These are phyloP conservation scores for Pionites leucogaster DNA, from an alignment of 2,113 vertebrate species.

Conservation along the genomic window DNA sequence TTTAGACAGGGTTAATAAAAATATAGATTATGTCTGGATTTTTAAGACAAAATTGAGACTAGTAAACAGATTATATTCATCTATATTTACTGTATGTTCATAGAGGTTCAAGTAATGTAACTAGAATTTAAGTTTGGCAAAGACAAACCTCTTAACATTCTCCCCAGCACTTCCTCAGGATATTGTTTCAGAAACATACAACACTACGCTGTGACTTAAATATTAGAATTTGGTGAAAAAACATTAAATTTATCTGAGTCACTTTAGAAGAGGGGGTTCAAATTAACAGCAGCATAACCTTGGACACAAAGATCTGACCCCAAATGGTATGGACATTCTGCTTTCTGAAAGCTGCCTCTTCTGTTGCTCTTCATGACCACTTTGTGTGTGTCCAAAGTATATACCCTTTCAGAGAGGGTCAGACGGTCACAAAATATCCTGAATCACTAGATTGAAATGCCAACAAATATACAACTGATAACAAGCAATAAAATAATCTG, in stretches of 20 bases:
- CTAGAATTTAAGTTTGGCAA: slow-evolving; percentile 49
- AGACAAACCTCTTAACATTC: background rate
- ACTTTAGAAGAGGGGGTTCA: background rate
- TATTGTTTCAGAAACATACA: slow-evolving; percentile 35
- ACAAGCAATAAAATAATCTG: background rate
- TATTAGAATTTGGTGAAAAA: slow-evolving; percentile 31
- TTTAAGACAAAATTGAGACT: slow-evolving; percentile 68
- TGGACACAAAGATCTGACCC: background rate
- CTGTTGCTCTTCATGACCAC: background rate
- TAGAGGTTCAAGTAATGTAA: slow-evolving; percentile 57
- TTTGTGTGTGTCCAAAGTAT: background rate
- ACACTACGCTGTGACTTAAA: background rate
- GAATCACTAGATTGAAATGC: background rate
- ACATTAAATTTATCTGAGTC: background rate
- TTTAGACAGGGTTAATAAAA: slow-evolving; percentile 71
- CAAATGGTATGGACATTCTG: background rate
- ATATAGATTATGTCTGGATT: slow-evolving; percentile 68
- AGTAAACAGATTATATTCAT: slow-evolving; percentile 73
- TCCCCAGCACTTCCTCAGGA: slow-evolving; percentile 52
- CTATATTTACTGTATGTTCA: slow-evolving; percentile 55
- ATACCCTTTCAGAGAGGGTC: background rate
- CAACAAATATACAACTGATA: background rate
- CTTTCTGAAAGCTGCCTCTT: background rate
- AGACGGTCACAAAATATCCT: background rate
- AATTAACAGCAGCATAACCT: background rate